Evolutionary conservation across 2,888 invertebrate species (phyloP), one percentile per base, ranked within the genome.

Genomic region (Melinopterus prodromus): DNA sequence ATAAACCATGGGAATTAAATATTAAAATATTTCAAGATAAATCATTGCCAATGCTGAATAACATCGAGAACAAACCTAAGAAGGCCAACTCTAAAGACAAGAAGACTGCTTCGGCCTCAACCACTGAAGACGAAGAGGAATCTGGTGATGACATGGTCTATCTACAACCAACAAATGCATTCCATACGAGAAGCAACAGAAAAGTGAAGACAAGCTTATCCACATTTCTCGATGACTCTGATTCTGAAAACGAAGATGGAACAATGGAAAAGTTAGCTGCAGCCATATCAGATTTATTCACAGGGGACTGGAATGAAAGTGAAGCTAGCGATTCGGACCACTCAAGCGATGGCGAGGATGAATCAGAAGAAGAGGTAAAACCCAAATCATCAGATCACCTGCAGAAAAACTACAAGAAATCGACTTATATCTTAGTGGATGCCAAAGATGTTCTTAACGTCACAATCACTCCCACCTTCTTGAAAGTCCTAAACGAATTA

Each of bases 221-320:
- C 0, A 91, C 92, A 75, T 84, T 90, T 88, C 76, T 88, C 86
- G 90, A 94, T 80, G 94, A 94, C 81, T 94, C 94, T 0, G 95
- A 95, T 86, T 94, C 94, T 0, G 95, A 95, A 83, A 94, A 94
- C 84, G 95, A 95, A 84, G 93, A 92, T 85, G 93, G 92, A 0
- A 90, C 92, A 2, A 92, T 94, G 89, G 94, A 94, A 84, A 94
- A 94, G 86, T 88, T 95, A 72, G 92, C 94, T 0, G 92, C 92
- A 77, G 94, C 94, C n/a, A 93, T 95, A 82, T 93, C 93, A 15
- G 94, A 95, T 89, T 89, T 96, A 80, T 95, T 96, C 88, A 95
- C 95, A 79, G 94, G 93, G 83, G 90, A 90, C 82, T 89, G 89
- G 89, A 90, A 90, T 80, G 90, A 89, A 84, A 88, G 88, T 78